Evolutionary conservation across 2,113 vertebrate genomes (phyloP).

Genomic region (Turnix velox): DNA sequence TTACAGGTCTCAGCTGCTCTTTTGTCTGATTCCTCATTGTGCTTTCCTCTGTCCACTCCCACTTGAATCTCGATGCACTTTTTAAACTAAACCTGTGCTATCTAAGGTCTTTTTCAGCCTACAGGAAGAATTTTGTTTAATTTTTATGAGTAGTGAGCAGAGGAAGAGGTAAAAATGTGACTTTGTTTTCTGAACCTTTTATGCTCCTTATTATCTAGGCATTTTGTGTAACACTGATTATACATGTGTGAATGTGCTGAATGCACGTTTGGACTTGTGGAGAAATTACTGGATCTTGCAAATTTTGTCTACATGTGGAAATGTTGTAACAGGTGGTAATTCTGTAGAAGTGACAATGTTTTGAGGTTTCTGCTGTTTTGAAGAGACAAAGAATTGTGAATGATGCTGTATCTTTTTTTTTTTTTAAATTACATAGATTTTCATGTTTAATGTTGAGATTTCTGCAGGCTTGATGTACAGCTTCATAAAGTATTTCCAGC

Average conservation of each 20-base stretch:
- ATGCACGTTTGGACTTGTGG: neutral
- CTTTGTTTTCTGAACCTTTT: neutral
- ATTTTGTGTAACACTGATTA: neutral
- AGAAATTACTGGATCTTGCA: neutral
- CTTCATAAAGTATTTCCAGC: neutral
- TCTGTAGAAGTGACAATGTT: neutral
- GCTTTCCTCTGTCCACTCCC: neutral
- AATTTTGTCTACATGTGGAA: neutral
- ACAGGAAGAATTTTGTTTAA: neutral
- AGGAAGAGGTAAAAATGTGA: neutral
- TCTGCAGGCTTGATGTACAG: neutral
- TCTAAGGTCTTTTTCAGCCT: neutral
- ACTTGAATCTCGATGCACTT: neutral
- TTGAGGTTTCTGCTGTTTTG: neutral
- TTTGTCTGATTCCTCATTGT: neutral
- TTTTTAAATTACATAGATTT: neutral
- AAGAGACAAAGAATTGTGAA: neutral
- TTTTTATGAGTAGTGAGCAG: neutral
- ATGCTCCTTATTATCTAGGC: neutral
- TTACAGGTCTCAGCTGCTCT: neutral
- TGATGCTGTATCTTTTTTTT: neutral
- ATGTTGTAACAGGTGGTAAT: neutral
- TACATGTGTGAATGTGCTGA: neutral
- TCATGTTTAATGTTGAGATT: neutral
- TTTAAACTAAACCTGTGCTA: neutral